Percentiles rank a stretch among this genome's conserved stretches.
These are phyloP conservation scores for Procavia capensis DNA, from an alignment of 2,113 vertebrate genomes.

Conservation along the genomic window DNA sequence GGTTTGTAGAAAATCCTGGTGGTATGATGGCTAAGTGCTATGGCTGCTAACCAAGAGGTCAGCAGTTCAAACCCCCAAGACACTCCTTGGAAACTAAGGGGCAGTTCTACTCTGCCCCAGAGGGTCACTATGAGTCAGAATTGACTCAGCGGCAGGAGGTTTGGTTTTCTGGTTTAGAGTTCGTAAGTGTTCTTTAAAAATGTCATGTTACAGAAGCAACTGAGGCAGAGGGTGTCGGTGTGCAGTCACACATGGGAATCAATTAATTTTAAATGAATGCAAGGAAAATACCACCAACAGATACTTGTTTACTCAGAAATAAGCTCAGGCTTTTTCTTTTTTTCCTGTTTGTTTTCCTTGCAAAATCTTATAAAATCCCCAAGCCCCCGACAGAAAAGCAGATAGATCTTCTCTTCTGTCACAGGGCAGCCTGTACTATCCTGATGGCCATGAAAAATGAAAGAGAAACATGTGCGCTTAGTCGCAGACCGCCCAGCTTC, in stretches of 20 bases:
- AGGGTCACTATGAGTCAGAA: no score
- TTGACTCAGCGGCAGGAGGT: no score
- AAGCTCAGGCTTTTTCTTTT: neutral
- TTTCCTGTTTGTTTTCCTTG: neutral
- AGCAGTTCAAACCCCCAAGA: no score
- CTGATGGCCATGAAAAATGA: neutral
- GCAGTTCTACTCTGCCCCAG: no score
- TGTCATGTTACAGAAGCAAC: neutral
- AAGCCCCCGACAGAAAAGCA: neutral
- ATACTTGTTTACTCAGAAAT: neutral
- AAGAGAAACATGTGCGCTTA: neutral
- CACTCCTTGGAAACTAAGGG: no score
- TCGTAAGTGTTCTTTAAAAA: neutral
- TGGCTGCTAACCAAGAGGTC: no score
- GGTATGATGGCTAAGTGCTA: no score
- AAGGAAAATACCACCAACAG: neutral
- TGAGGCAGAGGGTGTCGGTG: neutral
- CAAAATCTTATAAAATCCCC: neutral
- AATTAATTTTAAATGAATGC: neutral
- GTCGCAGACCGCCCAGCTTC: fast-evolving
- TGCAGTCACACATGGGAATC: neutral
- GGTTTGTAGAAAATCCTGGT: no score
- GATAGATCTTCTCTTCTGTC: neutral
- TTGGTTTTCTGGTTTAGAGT: neutral
- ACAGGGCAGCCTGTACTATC: neutral